phyloP scores from a whole-genome alignment of 2,888 invertebrate genomes.

The Druceiella hillmani region DNA sequence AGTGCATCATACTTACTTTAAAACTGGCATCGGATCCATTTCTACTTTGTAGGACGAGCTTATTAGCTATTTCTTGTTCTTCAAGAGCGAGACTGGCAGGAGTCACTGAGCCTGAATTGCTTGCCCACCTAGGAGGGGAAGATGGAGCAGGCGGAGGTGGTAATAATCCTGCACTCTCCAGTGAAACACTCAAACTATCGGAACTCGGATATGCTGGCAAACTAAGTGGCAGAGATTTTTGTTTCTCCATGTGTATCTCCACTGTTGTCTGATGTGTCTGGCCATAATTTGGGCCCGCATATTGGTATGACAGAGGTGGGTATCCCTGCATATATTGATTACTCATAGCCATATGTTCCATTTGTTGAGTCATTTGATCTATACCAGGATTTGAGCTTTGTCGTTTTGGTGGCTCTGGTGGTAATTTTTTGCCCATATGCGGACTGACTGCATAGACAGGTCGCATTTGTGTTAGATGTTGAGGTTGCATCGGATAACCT shows the following conservation, averaged over 20 bases:
- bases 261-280: slow-evolving; percentile 49
- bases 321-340: slow-evolving; percentile 13
- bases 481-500: slow-evolving; percentile 43
- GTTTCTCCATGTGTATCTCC: slow-evolving; percentile 49
- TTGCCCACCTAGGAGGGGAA: slow-evolving; percentile 54
- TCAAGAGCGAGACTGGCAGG: slow-evolving; percentile 37
- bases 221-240: slow-evolving; percentile 54
- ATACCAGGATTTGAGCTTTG: slow-evolving; percentile 43
- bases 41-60: slow-evolving; percentile 46
- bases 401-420: slow-evolving; percentile 75
- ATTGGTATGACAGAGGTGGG: slow-evolving; percentile 9
- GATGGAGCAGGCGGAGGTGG: slow-evolving; percentile 61
- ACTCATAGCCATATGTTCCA: slow-evolving; percentile 18
- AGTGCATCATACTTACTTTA: slow-evolving; percentile 61
- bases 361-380: slow-evolving; percentile 21
- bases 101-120: too few relatives aligned
- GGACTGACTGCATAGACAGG: slow-evolving; percentile 63
- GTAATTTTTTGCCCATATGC: slow-evolving; percentile 69
- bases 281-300: slow-evolving; percentile 7
- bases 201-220: slow-evolving; percentile 61
- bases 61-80: slow-evolving; percentile 39
- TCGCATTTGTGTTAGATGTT: slow-evolving; percentile 40
- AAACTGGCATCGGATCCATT: slow-evolving; percentile 81
- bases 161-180: slow-evolving; percentile 59
- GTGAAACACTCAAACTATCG: slow-evolving; percentile 57